A percentile compares a stretch with the other conserved stretches of the same genome.
Evolutionary conservation across 2,888 invertebrate genomes (phyloP).

Genomic region (Augochlorella aurata): DNA sequence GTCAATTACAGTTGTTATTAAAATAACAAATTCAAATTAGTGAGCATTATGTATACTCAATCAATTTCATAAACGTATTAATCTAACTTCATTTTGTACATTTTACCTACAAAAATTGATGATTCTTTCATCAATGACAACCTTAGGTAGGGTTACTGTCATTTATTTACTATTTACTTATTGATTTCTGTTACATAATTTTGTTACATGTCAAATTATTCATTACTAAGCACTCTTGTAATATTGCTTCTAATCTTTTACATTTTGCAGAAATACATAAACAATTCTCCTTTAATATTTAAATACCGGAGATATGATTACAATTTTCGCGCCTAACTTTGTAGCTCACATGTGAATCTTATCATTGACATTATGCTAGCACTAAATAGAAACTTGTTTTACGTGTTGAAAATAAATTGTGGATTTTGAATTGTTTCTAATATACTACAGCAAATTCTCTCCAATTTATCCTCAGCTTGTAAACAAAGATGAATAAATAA

Average conservation of each 20-base stretch:
- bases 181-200: background rate
- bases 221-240: background rate
- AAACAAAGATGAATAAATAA: too few species aligned
- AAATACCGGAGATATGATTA: background rate
- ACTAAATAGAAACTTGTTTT: background rate
- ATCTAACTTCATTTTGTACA: constrained; percentile 13
- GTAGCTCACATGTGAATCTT: background rate
- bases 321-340: constrained; percentile 26
- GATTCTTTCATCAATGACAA: constrained; percentile 6
- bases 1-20: constrained; percentile 19
- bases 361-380: background rate
- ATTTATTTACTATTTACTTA: background rate
- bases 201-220: background rate
- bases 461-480: too few species aligned
- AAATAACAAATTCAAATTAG: constrained; percentile 11
- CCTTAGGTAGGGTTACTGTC: constrained; percentile 4
- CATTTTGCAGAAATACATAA: background rate
- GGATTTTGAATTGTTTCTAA: too few species aligned
- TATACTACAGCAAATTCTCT: too few species aligned
- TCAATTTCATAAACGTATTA: background rate
- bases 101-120: constrained; percentile 11
- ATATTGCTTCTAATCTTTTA: background rate
- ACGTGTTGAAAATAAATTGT: background rate
- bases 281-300: background rate
- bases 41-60: background rate